phyloP scores from a whole-genome alignment of 1,140 invertebrate species.

The Metaphire vulgaris region DNA sequence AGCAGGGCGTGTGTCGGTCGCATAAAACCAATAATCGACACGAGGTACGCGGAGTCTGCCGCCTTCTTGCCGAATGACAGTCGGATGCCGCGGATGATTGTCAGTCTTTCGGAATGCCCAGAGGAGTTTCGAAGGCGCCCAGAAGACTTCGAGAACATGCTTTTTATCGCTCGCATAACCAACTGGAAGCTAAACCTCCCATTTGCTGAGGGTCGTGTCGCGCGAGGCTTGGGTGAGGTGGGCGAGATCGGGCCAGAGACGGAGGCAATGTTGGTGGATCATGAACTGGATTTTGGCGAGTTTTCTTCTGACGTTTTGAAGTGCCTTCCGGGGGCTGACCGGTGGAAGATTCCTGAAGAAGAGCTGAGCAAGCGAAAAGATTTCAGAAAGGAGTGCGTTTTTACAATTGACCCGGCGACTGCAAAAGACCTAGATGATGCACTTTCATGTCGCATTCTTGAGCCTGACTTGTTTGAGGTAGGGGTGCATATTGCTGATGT shows the following conservation, averaged over 20 bases:
- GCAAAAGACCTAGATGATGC: conserved; percentile 99
- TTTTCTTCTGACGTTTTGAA: conserved; percentile 75
- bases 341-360: conserved; percentile 80
- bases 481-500: conserved; percentile 55
- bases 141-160: conserved; percentile 55
- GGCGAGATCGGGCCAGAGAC: conserved; percentile 88
- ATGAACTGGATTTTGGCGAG: conserved; percentile 89
- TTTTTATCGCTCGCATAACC: conserved; percentile 66
- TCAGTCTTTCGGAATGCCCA: conserved; percentile 61
- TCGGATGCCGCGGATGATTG: conserved; percentile 64
- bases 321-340: conserved; percentile 74
- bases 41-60: conserved; percentile 54
- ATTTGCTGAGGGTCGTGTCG: conserved; percentile 58
- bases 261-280: conserved; percentile 84
- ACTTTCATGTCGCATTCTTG: conserved; percentile 62
- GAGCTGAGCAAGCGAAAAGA: conserved; percentile 73
- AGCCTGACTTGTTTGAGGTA: conserved; percentile 54
- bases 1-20: conserved; percentile 61
- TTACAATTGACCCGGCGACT: conserved; percentile 95
- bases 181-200: conserved; percentile 60
- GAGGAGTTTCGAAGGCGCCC: conserved; percentile 55
- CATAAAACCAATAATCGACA: conserved; percentile 59
- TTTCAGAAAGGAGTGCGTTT: conserved; percentile 76
- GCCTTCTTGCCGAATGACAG: conserved; percentile 67
- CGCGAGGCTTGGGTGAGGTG: conserved; percentile 49